These are phyloP conservation scores for Andrena flavipes DNA, from an alignment of 2,888 invertebrate species.

Conservation along the genomic window DNA sequence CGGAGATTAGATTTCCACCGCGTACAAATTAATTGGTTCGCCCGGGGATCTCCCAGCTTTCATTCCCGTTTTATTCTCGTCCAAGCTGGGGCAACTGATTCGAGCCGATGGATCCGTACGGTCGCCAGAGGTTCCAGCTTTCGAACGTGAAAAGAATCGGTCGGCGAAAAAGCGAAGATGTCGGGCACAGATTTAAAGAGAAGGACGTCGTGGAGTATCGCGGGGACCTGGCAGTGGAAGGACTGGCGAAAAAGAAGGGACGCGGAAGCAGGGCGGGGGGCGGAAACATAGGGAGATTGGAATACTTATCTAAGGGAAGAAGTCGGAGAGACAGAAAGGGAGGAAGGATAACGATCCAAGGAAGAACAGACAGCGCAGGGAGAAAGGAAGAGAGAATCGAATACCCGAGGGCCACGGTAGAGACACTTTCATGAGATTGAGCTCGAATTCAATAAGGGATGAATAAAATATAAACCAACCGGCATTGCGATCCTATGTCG, in stretches of 20 bases:
- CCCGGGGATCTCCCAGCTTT: background rate
- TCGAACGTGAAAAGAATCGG: constrained; percentile 26
- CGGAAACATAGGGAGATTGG: constrained; percentile 78
- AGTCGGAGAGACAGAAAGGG: constrained; percentile 63
- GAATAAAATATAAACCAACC: constrained; percentile 84
- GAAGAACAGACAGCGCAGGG: constrained; percentile 60
- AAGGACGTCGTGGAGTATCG: constrained; percentile 51
- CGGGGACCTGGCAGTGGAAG: constrained; percentile 44
- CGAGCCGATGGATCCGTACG: constrained; percentile 10
- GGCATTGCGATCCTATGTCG: constrained; percentile 73
- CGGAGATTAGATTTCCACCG: background rate
- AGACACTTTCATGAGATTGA: constrained; percentile 84
- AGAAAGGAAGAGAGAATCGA: constrained; percentile 49
- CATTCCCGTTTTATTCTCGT: constrained; percentile 1
- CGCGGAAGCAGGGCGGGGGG: background rate
- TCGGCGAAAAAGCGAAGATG: constrained; percentile 47
- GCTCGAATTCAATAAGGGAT: constrained; percentile 84
- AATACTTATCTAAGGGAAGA: constrained; percentile 72
- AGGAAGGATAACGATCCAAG: constrained; percentile 58
- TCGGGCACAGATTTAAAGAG: constrained; percentile 65
- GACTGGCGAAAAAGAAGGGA: constrained; percentile 18
- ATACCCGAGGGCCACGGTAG: constrained; percentile 67
- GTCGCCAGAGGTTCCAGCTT: background rate
- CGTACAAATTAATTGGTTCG: constrained; percentile 28
- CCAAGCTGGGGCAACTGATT: background rate